phyloP scores from a whole-genome alignment of 2,888 invertebrate species.

The Lithophane socia region DNA sequence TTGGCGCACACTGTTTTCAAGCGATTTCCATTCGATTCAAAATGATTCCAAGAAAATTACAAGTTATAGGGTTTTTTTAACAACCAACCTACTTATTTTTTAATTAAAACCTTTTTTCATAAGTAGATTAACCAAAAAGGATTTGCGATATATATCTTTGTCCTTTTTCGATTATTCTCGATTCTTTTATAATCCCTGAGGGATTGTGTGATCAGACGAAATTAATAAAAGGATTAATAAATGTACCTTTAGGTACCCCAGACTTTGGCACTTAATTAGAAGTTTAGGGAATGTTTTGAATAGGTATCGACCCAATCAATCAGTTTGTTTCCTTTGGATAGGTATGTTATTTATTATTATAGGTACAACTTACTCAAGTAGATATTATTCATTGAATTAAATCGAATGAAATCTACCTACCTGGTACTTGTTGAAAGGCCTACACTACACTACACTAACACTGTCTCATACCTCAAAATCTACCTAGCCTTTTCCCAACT shows the following conservation, averaged over 20 bases:
- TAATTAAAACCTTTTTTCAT: neutral
- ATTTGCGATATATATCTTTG: neutral
- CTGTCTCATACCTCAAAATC: too few relatives aligned
- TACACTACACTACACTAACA: too few relatives aligned
- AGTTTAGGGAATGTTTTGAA: neutral
- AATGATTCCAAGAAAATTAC: too few relatives aligned
- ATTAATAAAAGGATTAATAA: constrained; percentile 18
- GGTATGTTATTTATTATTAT: neutral
- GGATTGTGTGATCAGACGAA: constrained; percentile 31
- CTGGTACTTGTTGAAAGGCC: too few relatives aligned
- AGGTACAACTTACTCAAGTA: neutral
- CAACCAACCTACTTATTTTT: neutral
- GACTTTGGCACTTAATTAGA: constrained; percentile 15
- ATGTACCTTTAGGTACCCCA: neutral
- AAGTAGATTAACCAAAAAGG: neutral
- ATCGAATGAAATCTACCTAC: too few relatives aligned
- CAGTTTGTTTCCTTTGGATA: neutral
- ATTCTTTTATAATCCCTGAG: neutral
- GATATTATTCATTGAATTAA: neutral
- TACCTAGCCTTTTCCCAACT: too few relatives aligned
- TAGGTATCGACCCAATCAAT: neutral
- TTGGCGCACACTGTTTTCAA: too few relatives aligned
- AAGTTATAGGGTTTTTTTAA: too few relatives aligned
- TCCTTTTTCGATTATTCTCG: constrained; percentile 12
- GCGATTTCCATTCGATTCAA: too few relatives aligned